Conservation (phyloP, 2,797 vertebrate species). For the Clarias pachynema region DNA sequence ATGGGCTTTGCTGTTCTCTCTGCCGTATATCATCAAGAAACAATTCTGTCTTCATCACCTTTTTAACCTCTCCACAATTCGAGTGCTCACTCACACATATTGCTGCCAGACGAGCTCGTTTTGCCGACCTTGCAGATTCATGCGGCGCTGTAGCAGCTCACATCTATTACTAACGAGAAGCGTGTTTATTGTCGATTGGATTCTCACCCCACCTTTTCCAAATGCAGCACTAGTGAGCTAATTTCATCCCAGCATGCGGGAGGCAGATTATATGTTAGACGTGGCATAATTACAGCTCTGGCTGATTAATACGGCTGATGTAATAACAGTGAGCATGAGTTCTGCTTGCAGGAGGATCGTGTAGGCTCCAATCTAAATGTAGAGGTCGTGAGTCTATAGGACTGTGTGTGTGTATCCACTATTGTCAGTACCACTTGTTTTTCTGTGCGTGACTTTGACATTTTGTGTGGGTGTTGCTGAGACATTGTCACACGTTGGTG, state of each 20-base stretch:
- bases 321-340: conserved; percentile 62
- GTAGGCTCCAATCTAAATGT: not conserved
- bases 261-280: conserved; percentile 73
- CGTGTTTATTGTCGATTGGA: conserved; percentile 36
- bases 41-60: not conserved
- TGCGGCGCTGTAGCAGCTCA: conserved; percentile 19
- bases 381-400: not conserved
- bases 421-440: not conserved
- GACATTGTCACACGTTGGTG: not conserved
- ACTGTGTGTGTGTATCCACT: not conserved
- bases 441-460: conserved; percentile 2
- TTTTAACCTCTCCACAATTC: conserved; percentile 16
- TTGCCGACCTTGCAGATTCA: conserved; percentile 9
- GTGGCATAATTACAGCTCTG: conserved; percentile 74
- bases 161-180: conserved; percentile 41
- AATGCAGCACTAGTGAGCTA: conserved; percentile 7
- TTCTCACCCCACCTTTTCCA: conserved; percentile 3
- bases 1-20: not conserved
- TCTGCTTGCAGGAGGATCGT: conserved; percentile 13
- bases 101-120: conserved; percentile 22
- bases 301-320: conserved; percentile 72
- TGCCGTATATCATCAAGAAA: not conserved
- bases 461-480: not conserved
- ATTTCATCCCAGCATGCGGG: conserved; percentile 56
- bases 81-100: conserved; percentile 19